Base-by-base conservation (phyloP, 2,113 vertebrate genomes). In the Hemibagrus wyckioides region DNA sequence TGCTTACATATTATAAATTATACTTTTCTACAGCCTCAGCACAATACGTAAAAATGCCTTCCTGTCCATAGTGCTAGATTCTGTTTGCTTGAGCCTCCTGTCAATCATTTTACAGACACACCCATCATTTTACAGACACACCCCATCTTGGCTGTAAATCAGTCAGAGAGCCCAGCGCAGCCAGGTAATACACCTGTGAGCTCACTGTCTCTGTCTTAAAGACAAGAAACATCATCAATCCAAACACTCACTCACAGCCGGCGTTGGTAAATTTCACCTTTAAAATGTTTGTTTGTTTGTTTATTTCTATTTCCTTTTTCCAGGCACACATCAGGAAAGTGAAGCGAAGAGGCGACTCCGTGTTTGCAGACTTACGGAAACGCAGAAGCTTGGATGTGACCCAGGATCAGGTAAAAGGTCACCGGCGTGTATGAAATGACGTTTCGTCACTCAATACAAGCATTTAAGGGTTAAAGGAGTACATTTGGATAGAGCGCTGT, bases 271-370 rank as follows among this genome's bases (percentile, higher is more conserved):
- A 61, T 61, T 25, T 67, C 30, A 67, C n/a, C 63, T 33, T 67
- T 67, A 6, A 57, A 63, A 13, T 63, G n/a, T 15, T 65, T 44
- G 6, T 25, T 30, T 19, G 3, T 77, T 77, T 77, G 3, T 30
- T 52, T 28, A 30, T 69, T 86, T 30, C n/a, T 17, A 7, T 0
- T 19, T 83, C 52, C 23, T 67, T 0, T 50, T 81, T 77, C 25
- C 44, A 95, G 95, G 82, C 83, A 23, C 91, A 84, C 25, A 67
- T 94, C 10, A 91, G 89, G 50, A 91, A 19, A 0, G 33, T 94
- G 17, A 85, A 92, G 2, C 86, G 77, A 85, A 92, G 86, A 85
- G 91, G 92, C 19, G 93, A 95, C 79, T 82, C 61, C 1, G 93
- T 91, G 25, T 67, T 94, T 1, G 41, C 84, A 10, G 83, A 87